Evolutionary conservation across 2,797 vertebrate genomes (phyloP).

Genomic region (Acipenser transmontanus): DNA sequence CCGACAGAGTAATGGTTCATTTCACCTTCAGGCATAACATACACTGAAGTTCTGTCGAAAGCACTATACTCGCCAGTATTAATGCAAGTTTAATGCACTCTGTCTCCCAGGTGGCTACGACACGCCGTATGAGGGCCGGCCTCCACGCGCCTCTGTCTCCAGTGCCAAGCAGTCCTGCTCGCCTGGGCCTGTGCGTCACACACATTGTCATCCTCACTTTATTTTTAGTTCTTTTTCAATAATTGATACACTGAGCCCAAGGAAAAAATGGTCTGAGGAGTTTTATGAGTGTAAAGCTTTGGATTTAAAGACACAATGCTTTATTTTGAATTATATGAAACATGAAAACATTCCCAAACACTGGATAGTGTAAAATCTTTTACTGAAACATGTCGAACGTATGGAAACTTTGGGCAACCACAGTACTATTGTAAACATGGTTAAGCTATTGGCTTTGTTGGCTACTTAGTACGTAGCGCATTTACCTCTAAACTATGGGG

Average conservation of each 20-base stretch:
- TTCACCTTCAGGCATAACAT: neutral
- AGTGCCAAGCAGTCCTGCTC: conserved; percentile 1
- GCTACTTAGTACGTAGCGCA: no score
- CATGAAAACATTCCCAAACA: no score
- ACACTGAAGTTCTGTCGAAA: neutral
- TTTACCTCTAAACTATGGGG: no score
- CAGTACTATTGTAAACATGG: no score
- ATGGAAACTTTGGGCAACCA: no score
- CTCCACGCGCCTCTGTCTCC: conserved; percentile 9
- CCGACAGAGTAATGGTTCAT: neutral
- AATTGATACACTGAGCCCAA: conserved; percentile 53
- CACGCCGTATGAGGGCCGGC: neutral
- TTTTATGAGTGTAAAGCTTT: neutral
- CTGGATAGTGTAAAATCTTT: no score
- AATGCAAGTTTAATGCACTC: conserved; percentile 18
- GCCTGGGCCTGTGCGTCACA: conserved; percentile 7
- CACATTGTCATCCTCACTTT: conserved; percentile 28
- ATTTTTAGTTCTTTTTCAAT: conserved; percentile 67
- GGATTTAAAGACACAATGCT: neutral
- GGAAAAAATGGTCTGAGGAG: conserved; percentile 30
- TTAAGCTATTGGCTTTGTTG: no score
- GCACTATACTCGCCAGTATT: conserved; percentile 4
- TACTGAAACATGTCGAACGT: no score
- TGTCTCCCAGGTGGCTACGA: conserved; percentile 3
- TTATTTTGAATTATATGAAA: neutral